Percentiles rank a stretch among this genome's conserved stretches.
Conservation (phyloP, 2,888 invertebrate species). For the Drosophila recens region DNA sequence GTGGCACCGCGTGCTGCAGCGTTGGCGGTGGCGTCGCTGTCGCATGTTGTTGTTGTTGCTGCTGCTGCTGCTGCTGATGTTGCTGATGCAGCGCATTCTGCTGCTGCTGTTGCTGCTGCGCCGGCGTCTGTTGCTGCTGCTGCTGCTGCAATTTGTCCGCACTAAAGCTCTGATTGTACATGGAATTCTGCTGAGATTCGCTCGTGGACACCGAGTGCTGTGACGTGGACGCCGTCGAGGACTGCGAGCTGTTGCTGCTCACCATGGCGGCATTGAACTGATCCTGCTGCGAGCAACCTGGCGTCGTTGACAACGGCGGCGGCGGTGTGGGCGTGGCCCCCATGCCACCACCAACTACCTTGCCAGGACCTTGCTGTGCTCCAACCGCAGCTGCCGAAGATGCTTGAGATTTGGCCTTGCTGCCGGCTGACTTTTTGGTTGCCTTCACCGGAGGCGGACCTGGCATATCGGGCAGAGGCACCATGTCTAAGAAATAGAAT, state of each 20-base stretch:
- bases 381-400: slow-evolving; percentile 41
- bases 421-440: slow-evolving; percentile 82
- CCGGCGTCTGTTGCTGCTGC: slow-evolving; percentile 72
- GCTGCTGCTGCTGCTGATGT: slow-evolving; percentile 57
- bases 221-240: slow-evolving; percentile 83
- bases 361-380: slow-evolving; percentile 58
- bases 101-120: slow-evolving; percentile 59
- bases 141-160: slow-evolving; percentile 81
- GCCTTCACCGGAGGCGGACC: slow-evolving; percentile 84
- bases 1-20: slow-evolving; percentile 44
- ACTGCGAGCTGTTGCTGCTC: slow-evolving; percentile 84
- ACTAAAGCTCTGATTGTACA: slow-evolving; percentile 84
- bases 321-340: slow-evolving; percentile 82
- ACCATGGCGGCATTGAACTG: slow-evolving; percentile 83
- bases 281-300: slow-evolving; percentile 83
- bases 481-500: slow-evolving; percentile 54
- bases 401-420: slow-evolving; percentile 82
- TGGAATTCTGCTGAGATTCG: slow-evolving; percentile 84
- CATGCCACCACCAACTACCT: slow-evolving; percentile 62
- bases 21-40: slow-evolving; percentile 64
- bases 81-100: slow-evolving; percentile 71
- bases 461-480: slow-evolving; percentile 83
- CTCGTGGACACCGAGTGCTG: slow-evolving; percentile 83
- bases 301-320: slow-evolving; percentile 83
- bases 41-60: slow-evolving; percentile 41